Percentiles rank a stretch among this genome's conserved stretches.
Conservation (phyloP, 2,888 invertebrate species). For the Tinea pellionella region DNA sequence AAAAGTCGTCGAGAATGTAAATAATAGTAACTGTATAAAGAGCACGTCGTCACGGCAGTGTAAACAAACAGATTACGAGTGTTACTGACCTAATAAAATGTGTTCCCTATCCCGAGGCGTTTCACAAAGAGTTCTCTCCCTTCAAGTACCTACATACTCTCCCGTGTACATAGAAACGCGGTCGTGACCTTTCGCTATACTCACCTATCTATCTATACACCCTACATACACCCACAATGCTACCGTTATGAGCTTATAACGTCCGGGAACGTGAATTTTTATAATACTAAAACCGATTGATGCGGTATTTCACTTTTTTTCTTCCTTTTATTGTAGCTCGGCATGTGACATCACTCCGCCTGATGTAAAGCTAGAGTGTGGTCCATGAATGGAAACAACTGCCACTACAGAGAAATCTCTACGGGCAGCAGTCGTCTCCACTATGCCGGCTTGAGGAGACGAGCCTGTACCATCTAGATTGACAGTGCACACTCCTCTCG, state of each 20-base stretch:
- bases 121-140: constrained; percentile 61
- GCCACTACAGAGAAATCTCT: too few relatives aligned
- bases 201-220: too few relatives aligned
- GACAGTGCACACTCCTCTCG: too few relatives aligned
- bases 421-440: too few relatives aligned
- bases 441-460: too few relatives aligned
- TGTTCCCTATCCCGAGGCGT: constrained; percentile 59
- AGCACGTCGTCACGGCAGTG: constrained; percentile 25
- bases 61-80: constrained; percentile 55
- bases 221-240: background rate
- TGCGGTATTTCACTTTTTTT: background rate
- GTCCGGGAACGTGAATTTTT: background rate
- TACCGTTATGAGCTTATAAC: constrained; percentile 4
- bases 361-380: too few relatives aligned
- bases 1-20: background rate
- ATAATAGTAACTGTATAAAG: constrained; percentile 1
- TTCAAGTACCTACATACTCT: constrained; percentile 54
- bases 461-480: too few relatives aligned
- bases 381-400: too few relatives aligned
- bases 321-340: too few relatives aligned
- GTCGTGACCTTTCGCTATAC: constrained; percentile 50
- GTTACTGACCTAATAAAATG: constrained; percentile 67
- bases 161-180: constrained; percentile 54
- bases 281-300: background rate
- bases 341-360: too few relatives aligned